Conservation (phyloP, 2,113 vertebrate genomes). For the Rana temporaria region DNA sequence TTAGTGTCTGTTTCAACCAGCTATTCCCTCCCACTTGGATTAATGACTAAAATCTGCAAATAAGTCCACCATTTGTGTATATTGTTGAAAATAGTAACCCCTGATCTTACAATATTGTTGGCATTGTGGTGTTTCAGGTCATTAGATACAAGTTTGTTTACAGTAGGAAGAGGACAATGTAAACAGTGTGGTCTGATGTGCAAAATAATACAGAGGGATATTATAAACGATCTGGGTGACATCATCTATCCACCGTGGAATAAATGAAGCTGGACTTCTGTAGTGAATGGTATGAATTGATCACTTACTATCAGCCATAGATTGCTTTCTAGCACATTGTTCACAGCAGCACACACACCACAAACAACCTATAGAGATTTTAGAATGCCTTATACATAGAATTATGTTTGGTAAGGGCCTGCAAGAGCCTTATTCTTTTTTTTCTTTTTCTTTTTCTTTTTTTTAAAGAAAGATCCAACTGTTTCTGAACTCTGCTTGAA, state of each 20-base stretch:
- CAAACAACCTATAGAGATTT: constrained; percentile 16
- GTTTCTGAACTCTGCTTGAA: constrained; percentile 89
- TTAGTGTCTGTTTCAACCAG: constrained; percentile 36
- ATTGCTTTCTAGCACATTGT: background rate
- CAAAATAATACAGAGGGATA: background rate
- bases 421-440: constrained; percentile 76
- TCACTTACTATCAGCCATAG: background rate
- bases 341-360: background rate
- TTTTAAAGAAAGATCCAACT: constrained; percentile 77
- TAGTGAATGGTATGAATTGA: constrained; percentile 9
- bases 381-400: constrained; percentile 5
- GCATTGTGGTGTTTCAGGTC: background rate
- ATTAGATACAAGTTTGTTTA: background rate
- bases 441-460: constrained; percentile 73
- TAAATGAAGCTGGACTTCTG: constrained; percentile 24
- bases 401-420: constrained; percentile 62
- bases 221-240: background rate
- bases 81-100: background rate
- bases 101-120: background rate
- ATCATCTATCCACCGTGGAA: constrained; percentile 4
- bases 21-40: background rate
- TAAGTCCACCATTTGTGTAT: too few species aligned
- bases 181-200: constrained; percentile 15
- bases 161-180: background rate
- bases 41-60: too few species aligned